Evolutionary conservation across 2,888 invertebrate species (phyloP).

Genomic region (Aphidoletes aphidimyza): DNA sequence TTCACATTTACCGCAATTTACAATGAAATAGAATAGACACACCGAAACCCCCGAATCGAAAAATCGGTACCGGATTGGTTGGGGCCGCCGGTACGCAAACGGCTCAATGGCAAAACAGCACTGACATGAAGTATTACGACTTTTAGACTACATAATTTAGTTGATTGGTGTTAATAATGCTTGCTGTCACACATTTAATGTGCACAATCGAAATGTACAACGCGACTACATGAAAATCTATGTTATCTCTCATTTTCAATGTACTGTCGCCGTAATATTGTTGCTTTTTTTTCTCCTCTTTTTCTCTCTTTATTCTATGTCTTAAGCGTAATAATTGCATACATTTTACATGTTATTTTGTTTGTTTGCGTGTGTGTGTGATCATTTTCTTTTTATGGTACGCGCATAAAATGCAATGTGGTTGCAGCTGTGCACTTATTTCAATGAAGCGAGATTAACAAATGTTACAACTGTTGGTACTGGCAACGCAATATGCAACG

Average conservation of each 20-base stretch:
- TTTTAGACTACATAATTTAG: slow-evolving; percentile 35
- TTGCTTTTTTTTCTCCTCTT: background rate
- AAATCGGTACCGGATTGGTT: background rate
- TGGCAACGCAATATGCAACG: background rate
- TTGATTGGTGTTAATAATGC: slow-evolving; percentile 52
- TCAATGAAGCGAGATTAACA: background rate
- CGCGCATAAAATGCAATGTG: slow-evolving; percentile 21
- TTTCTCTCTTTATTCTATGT: slow-evolving; percentile 10
- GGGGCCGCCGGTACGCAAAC: background rate
- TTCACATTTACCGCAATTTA: background rate
- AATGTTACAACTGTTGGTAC: background rate
- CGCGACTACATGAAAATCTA: slow-evolving; percentile 43
- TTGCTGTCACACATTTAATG: slow-evolving; percentile 43
- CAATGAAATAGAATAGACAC: slow-evolving; percentile 1
- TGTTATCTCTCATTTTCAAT: no score
- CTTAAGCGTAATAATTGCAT: slow-evolving; percentile 31
- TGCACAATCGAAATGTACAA: slow-evolving; percentile 41
- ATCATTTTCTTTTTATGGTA: background rate
- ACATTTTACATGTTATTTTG: background rate
- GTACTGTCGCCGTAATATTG: no score
- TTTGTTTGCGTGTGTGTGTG: background rate
- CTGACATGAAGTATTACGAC: background rate
- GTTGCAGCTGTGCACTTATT: slow-evolving; percentile 47
- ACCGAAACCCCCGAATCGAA: background rate
- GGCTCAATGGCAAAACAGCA: background rate